phyloP scores from a whole-genome alignment of 2,797 vertebrate species.

The Orestias chungarensis region DNA sequence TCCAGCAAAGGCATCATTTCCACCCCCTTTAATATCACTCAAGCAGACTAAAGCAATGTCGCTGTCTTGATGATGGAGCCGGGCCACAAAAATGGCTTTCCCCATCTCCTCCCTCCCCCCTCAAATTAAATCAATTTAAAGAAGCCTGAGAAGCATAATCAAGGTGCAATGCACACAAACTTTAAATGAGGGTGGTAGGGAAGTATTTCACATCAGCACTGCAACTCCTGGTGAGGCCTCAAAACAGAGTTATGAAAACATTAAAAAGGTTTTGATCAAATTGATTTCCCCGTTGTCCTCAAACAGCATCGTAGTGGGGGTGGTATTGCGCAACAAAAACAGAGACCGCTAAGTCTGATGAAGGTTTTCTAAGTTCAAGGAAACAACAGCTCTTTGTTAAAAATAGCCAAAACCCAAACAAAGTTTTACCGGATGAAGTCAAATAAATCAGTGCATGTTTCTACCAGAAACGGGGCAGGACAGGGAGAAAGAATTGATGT shows the following conservation, averaged over 20 bases:
- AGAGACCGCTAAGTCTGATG: not conserved
- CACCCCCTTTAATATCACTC: constrained; percentile 26
- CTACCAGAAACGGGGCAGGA: not conserved
- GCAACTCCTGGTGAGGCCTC: constrained; percentile 11
- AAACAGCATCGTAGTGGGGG: not conserved
- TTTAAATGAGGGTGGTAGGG: constrained; percentile 32
- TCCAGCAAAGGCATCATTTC: constrained; percentile 30
- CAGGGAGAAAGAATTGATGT: not conserved
- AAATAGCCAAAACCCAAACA: not conserved
- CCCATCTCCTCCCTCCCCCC: constrained; percentile 13
- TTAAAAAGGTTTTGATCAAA: not conserved
- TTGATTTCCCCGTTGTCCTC: not conserved
- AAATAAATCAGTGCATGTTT: constrained; percentile 14
- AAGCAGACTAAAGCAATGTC: constrained; percentile 39
- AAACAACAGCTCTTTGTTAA: not conserved
- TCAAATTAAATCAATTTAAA: constrained; percentile 59
- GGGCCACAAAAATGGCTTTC: constrained; percentile 35
- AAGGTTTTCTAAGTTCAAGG: constrained; percentile 8
- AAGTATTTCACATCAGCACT: constrained; percentile 19
- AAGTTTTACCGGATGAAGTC: constrained; percentile 10
- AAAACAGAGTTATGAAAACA: not conserved
- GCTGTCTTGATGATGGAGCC: constrained; percentile 36
- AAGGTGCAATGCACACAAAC: constrained; percentile 45
- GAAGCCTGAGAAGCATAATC: constrained; percentile 50
- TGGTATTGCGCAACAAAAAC: not conserved